These are phyloP conservation scores for Panulirus ornatus DNA, from an alignment of 1,140 invertebrate species.

Conservation along the genomic window DNA sequence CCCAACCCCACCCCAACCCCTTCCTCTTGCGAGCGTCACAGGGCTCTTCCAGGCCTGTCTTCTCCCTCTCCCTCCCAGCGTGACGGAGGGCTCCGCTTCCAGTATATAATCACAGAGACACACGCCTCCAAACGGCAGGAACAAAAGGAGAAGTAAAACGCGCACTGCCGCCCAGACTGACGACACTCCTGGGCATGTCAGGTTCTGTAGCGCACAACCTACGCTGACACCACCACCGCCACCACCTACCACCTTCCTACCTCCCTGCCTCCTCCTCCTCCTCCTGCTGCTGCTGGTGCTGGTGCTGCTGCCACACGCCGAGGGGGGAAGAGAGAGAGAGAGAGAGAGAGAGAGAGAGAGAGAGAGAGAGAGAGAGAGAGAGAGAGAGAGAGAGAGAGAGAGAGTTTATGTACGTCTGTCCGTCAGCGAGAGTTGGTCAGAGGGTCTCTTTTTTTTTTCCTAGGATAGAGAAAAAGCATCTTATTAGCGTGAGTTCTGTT, in stretches of 20 bases:
- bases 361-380: neutral
- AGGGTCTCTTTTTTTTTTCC: too few species aligned
- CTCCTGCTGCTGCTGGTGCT: too few species aligned
- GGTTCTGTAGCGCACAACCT: constrained; percentile 10
- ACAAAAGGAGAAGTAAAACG: constrained; percentile 59
- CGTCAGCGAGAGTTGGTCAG: too few species aligned
- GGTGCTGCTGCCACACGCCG: too few species aligned
- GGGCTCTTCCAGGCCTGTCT: neutral
- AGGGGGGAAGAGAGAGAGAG: too few species aligned
- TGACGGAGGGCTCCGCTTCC: neutral
- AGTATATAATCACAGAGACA: constrained; percentile 57
- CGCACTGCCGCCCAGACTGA: constrained; percentile 38
- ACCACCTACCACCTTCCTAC: neutral
- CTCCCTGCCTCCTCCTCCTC: too few species aligned
- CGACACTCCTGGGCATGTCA: constrained; percentile 57
- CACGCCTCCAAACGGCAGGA: constrained; percentile 53
- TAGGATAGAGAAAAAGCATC: too few species aligned
- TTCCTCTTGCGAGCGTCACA: neutral
- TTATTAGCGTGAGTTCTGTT: too few species aligned
- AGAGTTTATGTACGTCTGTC: too few species aligned
- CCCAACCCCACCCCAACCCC: neutral
- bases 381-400: neutral
- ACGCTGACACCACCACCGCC: constrained; percentile 15
- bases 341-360: too few species aligned
- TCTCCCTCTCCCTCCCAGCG: constrained; percentile 13